Evolutionary conservation across 2,888 invertebrate species (phyloP), one percentile per base, ranked within the genome.

Genomic region (Nomada fucata): DNA sequence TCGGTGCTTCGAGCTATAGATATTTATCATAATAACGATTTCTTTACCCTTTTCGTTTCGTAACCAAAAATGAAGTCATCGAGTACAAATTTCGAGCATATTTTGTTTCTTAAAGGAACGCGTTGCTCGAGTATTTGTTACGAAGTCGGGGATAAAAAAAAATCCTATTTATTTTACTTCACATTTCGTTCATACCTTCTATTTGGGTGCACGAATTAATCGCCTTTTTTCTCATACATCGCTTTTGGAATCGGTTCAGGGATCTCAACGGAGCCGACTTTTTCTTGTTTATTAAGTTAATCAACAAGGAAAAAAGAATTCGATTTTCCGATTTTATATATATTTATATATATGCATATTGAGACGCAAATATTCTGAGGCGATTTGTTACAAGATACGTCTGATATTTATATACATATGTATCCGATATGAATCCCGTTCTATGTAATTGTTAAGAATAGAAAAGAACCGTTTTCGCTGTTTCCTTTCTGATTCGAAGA

Each of bases 61-160:
- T 42, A 23, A 44, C 36, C n/a, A 44, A 13, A 44, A 10, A 4
- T n/a, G 15, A 69, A 59, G 20, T 18, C 11, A 36, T 59, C 59
- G 18, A 36, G 36, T 47, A 52, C 36, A 53, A 70, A 61, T 29
- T 57, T 20, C 26, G 13, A 64, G 52, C 63, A 63, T 57, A 61
- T 55, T 77, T 55, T 44, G 61, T 80, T 73, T 55, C 57, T 53
- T 9, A 42, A 26, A 50, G 77, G 61, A 72, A 67, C 77, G 55
- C 29, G 57, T 79, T 79, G 61, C 60, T 79, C 71, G 42, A 77
- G 50, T 29, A 61, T 53, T 72, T 36, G 36, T 36, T 36, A 36
- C 70, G 36, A 53, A 47, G 29, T 13, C 15, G 60, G 9, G 0
- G 15, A 18, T 36, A 1, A 1, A 11, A 23, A 23, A 7, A n/a